Conservation (phyloP, 2,797 vertebrate species). For the Notolabrus celidotus region DNA sequence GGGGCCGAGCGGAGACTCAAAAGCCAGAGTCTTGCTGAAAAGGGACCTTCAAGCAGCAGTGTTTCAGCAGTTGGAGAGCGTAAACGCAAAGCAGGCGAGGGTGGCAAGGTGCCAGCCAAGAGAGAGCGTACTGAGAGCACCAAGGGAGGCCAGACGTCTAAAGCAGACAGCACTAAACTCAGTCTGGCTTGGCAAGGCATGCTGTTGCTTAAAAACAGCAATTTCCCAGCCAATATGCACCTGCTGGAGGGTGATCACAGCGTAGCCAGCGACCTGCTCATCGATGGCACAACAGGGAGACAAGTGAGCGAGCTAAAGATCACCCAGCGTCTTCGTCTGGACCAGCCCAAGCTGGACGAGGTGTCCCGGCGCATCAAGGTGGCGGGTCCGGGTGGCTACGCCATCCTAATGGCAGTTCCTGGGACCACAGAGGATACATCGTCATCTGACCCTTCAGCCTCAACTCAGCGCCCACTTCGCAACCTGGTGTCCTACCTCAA, state of each 20-base stretch:
- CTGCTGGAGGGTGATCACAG: slow-evolving; percentile 94
- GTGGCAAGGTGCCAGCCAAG: slow-evolving; percentile 88
- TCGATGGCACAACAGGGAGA: slow-evolving; percentile 90
- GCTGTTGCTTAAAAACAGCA: slow-evolving; percentile 98
- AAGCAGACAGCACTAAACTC: slow-evolving; percentile 86
- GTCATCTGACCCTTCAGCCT: slow-evolving; percentile 88
- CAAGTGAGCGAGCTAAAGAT: slow-evolving; percentile 97
- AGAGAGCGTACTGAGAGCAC: slow-evolving; percentile 86
- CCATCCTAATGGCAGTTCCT: slow-evolving; percentile 95
- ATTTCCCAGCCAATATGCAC: slow-evolving; percentile 99
- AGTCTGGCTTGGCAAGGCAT: slow-evolving; percentile 97
- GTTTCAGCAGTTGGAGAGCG: slow-evolving; percentile 75
- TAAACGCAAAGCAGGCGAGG: slow-evolving; percentile 86
- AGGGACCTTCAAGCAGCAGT: slow-evolving; percentile 52
- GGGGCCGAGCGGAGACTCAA: slow-evolving; percentile 86
- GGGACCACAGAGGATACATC: slow-evolving; percentile 88
- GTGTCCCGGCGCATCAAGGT: slow-evolving; percentile 98
- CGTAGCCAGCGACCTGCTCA: slow-evolving; percentile 93
- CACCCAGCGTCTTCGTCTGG: slow-evolving; percentile 97
- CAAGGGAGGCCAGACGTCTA: slow-evolving; percentile 79
- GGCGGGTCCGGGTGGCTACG: slow-evolving; percentile 95
- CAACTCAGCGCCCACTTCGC: slow-evolving; percentile 96
- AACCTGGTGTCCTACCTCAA: slow-evolving; percentile 99
- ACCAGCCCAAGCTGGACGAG: slow-evolving; percentile 99
- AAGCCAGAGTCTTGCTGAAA: slow-evolving; percentile 77